Evolutionary conservation across 1,140 invertebrate genomes (phyloP).

Genomic region (Luehdorfia chinensis): DNA sequence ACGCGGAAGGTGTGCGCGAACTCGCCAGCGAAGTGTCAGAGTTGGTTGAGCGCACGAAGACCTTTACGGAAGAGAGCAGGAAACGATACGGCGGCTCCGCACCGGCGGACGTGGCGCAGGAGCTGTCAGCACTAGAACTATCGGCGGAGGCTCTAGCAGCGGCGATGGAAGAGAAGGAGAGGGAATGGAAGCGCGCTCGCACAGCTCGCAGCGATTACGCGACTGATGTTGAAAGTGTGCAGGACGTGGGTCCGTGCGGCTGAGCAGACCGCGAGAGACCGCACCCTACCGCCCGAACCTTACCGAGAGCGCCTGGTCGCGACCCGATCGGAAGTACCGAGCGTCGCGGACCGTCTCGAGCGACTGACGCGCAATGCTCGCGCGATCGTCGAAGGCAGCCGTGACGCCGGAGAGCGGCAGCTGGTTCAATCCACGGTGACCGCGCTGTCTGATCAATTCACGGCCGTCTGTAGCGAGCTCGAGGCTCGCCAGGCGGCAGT

Average conservation of each 20-base stretch:
- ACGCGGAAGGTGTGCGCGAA: conserved; percentile 77
- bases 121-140: conserved; percentile 86
- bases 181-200: conserved; percentile 90
- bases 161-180: conserved; percentile 91
- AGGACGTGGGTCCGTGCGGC: conserved; percentile 89
- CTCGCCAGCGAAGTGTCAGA: conserved; percentile 73
- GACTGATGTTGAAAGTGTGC: conserved; percentile 87
- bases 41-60: conserved; percentile 79
- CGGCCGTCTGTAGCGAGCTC: conserved; percentile 85
- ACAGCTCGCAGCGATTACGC: conserved; percentile 89
- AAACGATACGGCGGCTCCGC: conserved; percentile 83
- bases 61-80: conserved; percentile 81
- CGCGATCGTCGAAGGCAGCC: conserved; percentile 87
- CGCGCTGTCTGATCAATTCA: conserved; percentile 86
- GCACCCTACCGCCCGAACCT: conserved; percentile 85
- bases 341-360: conserved; percentile 87
- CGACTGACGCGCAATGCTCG: conserved; percentile 86
- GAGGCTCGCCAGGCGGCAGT: conserved; percentile 91
- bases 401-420: conserved; percentile 86
- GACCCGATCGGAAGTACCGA: conserved; percentile 85
- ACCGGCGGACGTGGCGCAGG: conserved; percentile 86
- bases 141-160: conserved; percentile 86
- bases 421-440: conserved; percentile 86
- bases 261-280: conserved; percentile 89
- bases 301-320: conserved; percentile 87